Evolutionary conservation across 2,888 invertebrate species (phyloP).

Genomic region (Morinoia aosen): DNA sequence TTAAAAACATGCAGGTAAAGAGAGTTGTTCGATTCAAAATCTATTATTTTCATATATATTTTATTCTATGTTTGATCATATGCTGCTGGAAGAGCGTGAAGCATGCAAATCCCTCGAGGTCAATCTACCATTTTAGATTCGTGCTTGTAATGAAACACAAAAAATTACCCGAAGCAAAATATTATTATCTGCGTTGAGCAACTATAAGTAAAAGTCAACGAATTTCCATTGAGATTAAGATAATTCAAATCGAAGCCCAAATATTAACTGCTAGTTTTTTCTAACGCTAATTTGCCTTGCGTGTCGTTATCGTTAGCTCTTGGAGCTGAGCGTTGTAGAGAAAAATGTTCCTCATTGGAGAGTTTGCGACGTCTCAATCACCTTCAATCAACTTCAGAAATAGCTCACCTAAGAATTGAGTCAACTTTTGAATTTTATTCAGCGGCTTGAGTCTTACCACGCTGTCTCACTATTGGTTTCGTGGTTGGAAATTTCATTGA

Average conservation of each 20-base stretch:
- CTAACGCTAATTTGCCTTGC: neutral
- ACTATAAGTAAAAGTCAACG: neutral
- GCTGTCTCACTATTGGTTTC: no score
- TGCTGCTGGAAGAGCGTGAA: neutral
- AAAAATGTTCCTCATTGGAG: no score
- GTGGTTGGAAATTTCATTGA: neutral
- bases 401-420: no score
- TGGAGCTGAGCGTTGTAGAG: neutral
- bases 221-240: neutral
- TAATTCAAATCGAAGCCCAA: neutral
- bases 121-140: neutral
- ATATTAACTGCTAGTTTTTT: neutral
- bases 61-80: neutral
- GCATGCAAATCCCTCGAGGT: neutral
- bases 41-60: neutral
- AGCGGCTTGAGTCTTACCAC: neutral
- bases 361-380: no score
- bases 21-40: neutral
- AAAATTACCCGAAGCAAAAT: neutral
- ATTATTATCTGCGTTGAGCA: neutral
- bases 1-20: neutral
- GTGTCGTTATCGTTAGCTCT: neutral
- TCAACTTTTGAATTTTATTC: neutral
- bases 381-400: no score
- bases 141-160: neutral